These are phyloP conservation scores for Linyphia triangularis DNA, from an alignment of 2,888 invertebrate genomes.

Conservation along the genomic window DNA sequence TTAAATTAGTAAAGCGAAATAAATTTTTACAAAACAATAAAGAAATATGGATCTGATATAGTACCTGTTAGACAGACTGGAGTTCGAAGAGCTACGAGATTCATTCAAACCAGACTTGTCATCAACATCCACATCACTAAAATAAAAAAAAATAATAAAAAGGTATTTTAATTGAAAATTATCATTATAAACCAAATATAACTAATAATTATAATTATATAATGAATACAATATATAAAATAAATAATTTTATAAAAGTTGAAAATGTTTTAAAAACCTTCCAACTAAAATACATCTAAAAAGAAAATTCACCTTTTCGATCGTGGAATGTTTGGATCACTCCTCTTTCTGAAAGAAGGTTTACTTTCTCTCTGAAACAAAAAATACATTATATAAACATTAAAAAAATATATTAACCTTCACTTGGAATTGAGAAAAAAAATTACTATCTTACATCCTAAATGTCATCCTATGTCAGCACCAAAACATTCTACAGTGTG, in stretches of 20 bases:
- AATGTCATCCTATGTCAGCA: neutral
- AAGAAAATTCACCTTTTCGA: constrained; percentile 75
- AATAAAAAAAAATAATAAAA: constrained; percentile 77
- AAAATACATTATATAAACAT: neutral
- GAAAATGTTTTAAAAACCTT: too few species aligned
- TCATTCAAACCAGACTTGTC: constrained; percentile 80
- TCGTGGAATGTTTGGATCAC: constrained; percentile 83
- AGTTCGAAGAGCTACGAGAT: constrained; percentile 87
- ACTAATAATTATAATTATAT: neutral
- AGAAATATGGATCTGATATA: too few species aligned
- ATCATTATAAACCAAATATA: too few species aligned
- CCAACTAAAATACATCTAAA: neutral
- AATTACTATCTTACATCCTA: neutral
- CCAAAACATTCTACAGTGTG: too few species aligned
- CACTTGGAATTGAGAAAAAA: neutral
- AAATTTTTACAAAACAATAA: too few species aligned
- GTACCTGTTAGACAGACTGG: constrained; percentile 84
- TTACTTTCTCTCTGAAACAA: constrained; percentile 72
- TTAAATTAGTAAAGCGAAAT: too few species aligned
- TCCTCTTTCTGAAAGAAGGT: constrained; percentile 85
- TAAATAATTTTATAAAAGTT: neutral
- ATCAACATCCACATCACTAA: constrained; percentile 85
- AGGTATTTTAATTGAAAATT: too few species aligned
- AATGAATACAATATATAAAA: neutral
- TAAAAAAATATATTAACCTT: neutral